These are phyloP conservation scores for Petrocephalus microphthalmus DNA, from an alignment of 2,113 vertebrate species.

Conservation along the genomic window DNA sequence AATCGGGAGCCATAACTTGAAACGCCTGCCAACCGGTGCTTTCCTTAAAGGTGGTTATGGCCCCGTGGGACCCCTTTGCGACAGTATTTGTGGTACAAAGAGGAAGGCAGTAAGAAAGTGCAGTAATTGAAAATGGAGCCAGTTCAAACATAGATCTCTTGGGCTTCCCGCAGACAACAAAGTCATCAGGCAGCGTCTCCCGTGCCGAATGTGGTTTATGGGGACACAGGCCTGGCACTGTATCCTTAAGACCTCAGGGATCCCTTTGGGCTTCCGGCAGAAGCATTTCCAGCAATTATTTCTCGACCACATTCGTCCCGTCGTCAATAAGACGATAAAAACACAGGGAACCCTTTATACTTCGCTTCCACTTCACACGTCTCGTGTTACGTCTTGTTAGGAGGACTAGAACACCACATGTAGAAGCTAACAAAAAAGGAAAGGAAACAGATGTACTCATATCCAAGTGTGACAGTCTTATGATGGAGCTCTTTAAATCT, in stretches of 20 bases:
- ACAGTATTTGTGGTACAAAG: constrained; percentile 5
- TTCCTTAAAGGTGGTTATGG: background rate
- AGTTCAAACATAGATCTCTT: constrained; percentile 10
- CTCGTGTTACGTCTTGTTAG: background rate
- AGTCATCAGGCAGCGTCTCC: background rate
- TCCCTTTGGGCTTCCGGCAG: background rate
- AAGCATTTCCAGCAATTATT: constrained; percentile 1
- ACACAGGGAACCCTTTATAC: background rate
- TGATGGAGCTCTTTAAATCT: background rate
- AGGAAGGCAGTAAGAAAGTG: background rate
- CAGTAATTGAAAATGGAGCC: constrained; percentile 5
- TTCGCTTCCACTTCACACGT: background rate
- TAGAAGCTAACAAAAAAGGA: background rate
- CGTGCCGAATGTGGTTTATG: background rate
- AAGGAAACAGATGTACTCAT: background rate
- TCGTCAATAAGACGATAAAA: constrained; percentile 8
- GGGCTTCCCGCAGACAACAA: background rate
- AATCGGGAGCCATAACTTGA: background rate
- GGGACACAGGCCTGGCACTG: background rate
- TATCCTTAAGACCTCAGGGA: background rate
- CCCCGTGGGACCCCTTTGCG: background rate
- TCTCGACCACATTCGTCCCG: background rate
- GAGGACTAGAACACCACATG: background rate
- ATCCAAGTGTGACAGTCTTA: background rate
- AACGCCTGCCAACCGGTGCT: background rate